A percentile compares a stretch with the other conserved stretches of the same genome.
Evolutionary conservation across 2,888 invertebrate species (phyloP).

Genomic region (Tenthredo mesomela): DNA sequence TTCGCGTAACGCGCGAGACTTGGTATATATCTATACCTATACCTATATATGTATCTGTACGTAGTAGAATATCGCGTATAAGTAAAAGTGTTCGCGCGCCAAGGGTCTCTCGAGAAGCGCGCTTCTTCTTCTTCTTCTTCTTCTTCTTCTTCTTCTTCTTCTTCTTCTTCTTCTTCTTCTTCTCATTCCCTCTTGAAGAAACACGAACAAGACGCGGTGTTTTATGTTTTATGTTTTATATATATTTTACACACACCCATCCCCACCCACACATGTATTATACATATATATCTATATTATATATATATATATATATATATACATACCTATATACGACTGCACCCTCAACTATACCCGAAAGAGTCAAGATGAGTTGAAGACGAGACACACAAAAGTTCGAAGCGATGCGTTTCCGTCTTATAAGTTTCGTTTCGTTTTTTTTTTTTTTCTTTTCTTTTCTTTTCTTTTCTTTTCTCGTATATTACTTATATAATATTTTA

Average conservation of each 20-base stretch:
- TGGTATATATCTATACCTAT: not conserved
- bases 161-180: conserved; percentile 47
- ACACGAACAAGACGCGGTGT: not conserved
- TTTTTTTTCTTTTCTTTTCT: too few relatives aligned
- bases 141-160: conserved; percentile 47
- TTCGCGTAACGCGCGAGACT: not conserved
- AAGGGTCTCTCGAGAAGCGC: conserved; percentile 11
- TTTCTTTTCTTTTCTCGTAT: too few relatives aligned
- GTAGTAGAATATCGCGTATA: conserved; percentile 1
- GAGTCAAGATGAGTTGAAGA: too few relatives aligned
- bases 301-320: too few relatives aligned
- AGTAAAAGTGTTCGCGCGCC: conserved; percentile 46
- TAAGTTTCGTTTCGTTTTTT: too few relatives aligned
- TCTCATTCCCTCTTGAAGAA: conserved; percentile 48
- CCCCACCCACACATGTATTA: not conserved
- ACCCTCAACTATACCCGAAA: too few relatives aligned
- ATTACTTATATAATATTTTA: too few relatives aligned
- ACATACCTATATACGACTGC: too few relatives aligned
- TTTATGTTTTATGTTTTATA: conserved; percentile 15
- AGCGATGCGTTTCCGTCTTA: too few relatives aligned
- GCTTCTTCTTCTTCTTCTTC: conserved; percentile 51
- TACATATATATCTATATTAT: not conserved
- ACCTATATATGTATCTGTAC: too few relatives aligned
- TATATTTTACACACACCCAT: not conserved
- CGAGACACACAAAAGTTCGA: too few relatives aligned